Conservation (phyloP, 1,140 invertebrate genomes). For the Apis florea region DNA sequence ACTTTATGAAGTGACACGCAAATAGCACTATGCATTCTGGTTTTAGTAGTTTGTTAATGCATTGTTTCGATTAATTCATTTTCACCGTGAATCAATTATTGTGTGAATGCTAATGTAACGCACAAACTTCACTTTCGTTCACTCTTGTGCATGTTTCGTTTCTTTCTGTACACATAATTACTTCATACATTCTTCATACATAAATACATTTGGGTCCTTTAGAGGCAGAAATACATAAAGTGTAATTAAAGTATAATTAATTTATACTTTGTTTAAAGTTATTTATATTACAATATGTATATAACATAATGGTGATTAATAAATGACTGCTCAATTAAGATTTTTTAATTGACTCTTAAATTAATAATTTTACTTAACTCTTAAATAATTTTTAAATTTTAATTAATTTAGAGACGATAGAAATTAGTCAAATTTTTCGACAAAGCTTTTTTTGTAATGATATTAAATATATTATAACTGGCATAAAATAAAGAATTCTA, state of each 20-base stretch:
- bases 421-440: background rate
- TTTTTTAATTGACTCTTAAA: background rate
- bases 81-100: background rate
- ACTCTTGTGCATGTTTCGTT: constrained; percentile 33
- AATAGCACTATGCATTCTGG: constrained; percentile 8
- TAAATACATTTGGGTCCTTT: constrained; percentile 71
- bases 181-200: constrained; percentile 47
- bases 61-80: constrained; percentile 9
- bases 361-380: too few relatives aligned
- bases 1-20: background rate
- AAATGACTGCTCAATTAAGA: constrained; percentile 6
- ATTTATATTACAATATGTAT: background rate
- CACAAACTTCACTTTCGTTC: background rate
- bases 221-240: background rate
- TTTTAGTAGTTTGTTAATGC: constrained; percentile 20
- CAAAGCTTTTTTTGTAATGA: background rate
- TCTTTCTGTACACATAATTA: constrained; percentile 34
- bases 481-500: background rate
- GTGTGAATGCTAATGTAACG: constrained; percentile 7
- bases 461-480: background rate
- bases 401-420: background rate
- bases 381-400: background rate
- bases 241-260: background rate
- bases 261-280: background rate
- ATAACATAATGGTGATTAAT: background rate